phyloP scores from a whole-genome alignment of 2,888 invertebrate species.

The Keiferia lycopersicella region DNA sequence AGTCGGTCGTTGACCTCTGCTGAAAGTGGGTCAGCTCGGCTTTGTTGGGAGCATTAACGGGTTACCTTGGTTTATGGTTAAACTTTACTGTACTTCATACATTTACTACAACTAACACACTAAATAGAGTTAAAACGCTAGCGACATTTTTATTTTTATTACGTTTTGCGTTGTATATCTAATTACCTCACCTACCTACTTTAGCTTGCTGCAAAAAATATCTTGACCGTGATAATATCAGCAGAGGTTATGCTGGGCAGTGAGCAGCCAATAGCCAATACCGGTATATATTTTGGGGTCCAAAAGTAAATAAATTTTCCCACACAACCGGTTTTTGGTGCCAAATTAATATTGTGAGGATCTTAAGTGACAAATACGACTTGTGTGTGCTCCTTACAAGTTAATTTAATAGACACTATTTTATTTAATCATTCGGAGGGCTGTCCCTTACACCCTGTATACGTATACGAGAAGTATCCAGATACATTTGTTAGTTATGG shows the following conservation, averaged over 20 bases:
- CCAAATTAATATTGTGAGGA: constrained; percentile 25
- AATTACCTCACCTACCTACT: background rate
- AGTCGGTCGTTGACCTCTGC: constrained; percentile 48
- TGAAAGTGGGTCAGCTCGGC: constrained; percentile 57
- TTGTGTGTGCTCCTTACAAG: background rate
- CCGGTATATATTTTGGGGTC: constrained; percentile 12
- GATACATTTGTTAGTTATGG: too few relatives aligned
- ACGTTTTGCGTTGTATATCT: background rate
- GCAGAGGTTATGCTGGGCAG: background rate
- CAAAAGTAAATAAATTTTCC: constrained; percentile 25
- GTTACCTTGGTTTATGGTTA: constrained; percentile 32
- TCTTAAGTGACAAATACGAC: constrained; percentile 13
- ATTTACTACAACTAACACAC: background rate
- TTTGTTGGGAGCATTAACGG: constrained; percentile 47
- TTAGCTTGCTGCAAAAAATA: constrained; percentile 4
- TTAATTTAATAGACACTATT: background rate
- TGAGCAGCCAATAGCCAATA: constrained; percentile 8
- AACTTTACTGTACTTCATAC: constrained; percentile 19
- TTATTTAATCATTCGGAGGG: too few relatives aligned
- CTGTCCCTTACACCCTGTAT: too few relatives aligned
- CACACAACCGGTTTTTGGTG: constrained; percentile 25
- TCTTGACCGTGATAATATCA: background rate
- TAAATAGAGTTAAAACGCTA: background rate
- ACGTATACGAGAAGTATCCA: too few relatives aligned
- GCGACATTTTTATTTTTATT: background rate